A percentile compares a stretch with the other conserved stretches of the same genome.
These are phyloP conservation scores for Lordiphosa fenestrarum DNA, from an alignment of 2,888 invertebrate species.

Conservation along the genomic window DNA sequence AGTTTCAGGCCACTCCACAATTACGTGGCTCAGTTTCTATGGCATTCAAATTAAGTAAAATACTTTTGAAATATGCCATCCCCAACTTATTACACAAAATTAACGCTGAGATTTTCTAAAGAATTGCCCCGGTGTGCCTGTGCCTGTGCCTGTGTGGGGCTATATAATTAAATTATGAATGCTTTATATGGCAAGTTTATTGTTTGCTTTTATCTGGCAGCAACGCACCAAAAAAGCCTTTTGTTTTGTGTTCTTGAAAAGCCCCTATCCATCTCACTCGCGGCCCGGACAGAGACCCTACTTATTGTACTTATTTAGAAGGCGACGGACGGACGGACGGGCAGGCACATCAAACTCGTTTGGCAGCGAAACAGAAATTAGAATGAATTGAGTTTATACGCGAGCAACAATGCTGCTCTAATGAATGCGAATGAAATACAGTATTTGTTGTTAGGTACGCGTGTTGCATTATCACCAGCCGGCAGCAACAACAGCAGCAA, in stretches of 20 bases:
- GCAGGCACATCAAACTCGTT: conserved; percentile 46
- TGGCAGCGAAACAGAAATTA: conserved; percentile 34
- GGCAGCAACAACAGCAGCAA: conserved; percentile 4
- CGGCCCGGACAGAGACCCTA: not conserved
- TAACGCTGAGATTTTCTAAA: conserved; percentile 55
- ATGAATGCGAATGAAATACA: conserved; percentile 53
- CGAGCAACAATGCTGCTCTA: conserved; percentile 54
- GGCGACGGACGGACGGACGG: conserved; percentile 28
- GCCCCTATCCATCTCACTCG: conserved; percentile 1
- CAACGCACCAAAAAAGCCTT: conserved; percentile 33
- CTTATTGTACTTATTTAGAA: conserved; percentile 4
- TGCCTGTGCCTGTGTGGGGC: conserved; percentile 22
- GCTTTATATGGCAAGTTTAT: conserved; percentile 65
- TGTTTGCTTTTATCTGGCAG: conserved; percentile 55
- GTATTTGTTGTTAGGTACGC: conserved; percentile 38
- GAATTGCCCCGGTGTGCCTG: conserved; percentile 36
- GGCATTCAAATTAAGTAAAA: conserved; percentile 9
- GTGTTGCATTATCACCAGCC: conserved; percentile 25
- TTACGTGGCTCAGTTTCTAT: conserved; percentile 14
- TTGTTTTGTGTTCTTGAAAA: conserved; percentile 54
- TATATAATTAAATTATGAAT: conserved; percentile 71
- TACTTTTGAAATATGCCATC: conserved; percentile 30
- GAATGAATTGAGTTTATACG: conserved; percentile 37
- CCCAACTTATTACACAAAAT: conserved; percentile 60
- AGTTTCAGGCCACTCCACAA: conserved; percentile 8